Evolutionary conservation across 1,140 invertebrate genomes (phyloP), one percentile per base, ranked within the genome.

Genomic region (Hylaeus volcanicus): DNA sequence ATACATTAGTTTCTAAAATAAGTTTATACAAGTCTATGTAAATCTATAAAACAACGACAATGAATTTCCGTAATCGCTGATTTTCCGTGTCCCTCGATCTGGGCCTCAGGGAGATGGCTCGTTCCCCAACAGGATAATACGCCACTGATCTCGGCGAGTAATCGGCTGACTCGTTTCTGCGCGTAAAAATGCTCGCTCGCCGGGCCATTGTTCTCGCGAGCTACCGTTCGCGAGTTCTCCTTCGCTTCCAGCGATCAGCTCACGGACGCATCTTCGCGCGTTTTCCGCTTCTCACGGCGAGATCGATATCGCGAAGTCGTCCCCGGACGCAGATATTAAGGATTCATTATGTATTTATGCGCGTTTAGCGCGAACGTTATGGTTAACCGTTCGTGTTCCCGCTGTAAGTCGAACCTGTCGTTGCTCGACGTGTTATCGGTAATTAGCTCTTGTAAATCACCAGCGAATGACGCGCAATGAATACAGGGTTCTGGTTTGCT

Each of bases 261-360:
- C 88, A 88, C 56, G 86, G 88, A 90, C 79, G 75, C 82, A 14
- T 81, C 71, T 69, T 77, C 43, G n/a, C 41, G 9, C 26, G 58
- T 82, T 89, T 91, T 89, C 88, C 89, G 89, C 86, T 89, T 90
- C 89, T 85, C 86, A 87, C 82, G 79, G 66, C 53, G 76, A 72
- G 85, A 87, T 87, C 65, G 81, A 69, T 86, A 86, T 82, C 85
- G 37, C 68, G 15, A 37, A n/a, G 37, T 60, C 56, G 37, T 78
- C 55, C 63, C 64, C 56, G 74, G 70, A 77, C 65, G 48, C 5
- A 60, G 58, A 75, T 73, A 73, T 85, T 84, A 56, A 84, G 39
- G 43, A 76, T 58, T 85, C 66, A 73, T 76, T 60, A 73, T 60
- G 73, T 63, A 56, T 85, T 85, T 81, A 74, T 61, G 58, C 72